These are phyloP conservation scores for Eupithecia exiguata DNA, from an alignment of 2,888 invertebrate species.

Conservation along the genomic window DNA sequence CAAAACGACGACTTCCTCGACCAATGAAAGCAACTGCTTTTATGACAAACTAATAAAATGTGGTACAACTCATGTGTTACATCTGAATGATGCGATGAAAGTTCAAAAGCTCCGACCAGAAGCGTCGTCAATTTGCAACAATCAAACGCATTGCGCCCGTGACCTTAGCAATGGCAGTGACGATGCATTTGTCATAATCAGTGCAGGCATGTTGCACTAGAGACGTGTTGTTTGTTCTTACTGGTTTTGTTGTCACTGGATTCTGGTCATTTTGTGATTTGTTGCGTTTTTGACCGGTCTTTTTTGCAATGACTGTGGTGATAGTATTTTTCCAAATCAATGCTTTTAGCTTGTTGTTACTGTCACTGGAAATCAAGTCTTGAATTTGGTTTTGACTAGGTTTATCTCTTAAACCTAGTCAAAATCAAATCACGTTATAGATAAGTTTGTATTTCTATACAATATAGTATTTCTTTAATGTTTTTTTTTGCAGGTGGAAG, in stretches of 20 bases:
- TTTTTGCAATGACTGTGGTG: background rate
- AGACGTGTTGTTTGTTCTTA: background rate
- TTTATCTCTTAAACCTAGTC: too few relatives aligned
- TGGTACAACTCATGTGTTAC: background rate
- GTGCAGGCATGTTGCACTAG: conserved; percentile 9
- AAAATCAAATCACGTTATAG: too few relatives aligned
- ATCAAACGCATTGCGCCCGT: conserved; percentile 65
- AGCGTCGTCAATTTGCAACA: conserved; percentile 63
- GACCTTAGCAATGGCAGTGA: conserved; percentile 55
- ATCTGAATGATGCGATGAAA: background rate
- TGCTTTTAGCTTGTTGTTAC: background rate
- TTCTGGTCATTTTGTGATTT: background rate
- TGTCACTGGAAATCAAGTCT: background rate
- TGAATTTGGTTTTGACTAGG: background rate
- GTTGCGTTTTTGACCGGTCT: background rate
- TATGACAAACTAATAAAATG: background rate
- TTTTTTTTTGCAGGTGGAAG: background rate
- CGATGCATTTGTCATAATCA: conserved; percentile 24
- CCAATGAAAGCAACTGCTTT: background rate
- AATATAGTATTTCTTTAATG: too few relatives aligned
- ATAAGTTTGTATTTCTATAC: too few relatives aligned
- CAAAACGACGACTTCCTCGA: background rate
- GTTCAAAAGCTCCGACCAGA: conserved; percentile 30
- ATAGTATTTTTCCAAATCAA: background rate
- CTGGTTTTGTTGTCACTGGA: conserved; percentile 1